Conservation (phyloP, 2,113 vertebrate genomes). For the Psilopsiagon aymara region DNA sequence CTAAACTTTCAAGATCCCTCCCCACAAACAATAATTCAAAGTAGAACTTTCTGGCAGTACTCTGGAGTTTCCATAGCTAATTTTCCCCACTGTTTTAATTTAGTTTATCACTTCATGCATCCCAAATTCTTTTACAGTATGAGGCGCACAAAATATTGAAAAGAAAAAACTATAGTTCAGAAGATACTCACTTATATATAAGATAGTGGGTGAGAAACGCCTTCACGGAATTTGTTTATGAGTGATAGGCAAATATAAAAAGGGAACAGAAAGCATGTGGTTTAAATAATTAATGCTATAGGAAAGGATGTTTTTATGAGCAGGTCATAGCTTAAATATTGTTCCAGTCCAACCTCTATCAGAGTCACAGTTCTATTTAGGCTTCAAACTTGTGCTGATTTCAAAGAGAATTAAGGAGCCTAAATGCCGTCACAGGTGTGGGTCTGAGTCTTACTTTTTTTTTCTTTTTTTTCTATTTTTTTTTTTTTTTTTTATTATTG, state of each 20-base stretch:
- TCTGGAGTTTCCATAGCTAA: neutral
- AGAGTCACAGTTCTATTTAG: neutral
- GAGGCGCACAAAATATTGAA: neutral
- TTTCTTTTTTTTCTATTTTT: neutral
- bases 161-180: neutral
- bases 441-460: neutral
- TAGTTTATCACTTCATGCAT: neutral
- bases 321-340: neutral
- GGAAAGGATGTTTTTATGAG: neutral
- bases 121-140: neutral
- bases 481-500: neutral
- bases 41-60: neutral
- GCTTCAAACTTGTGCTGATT: neutral
- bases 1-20: neutral
- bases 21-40: neutral
- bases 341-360: slow-evolving; percentile 2
- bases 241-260: neutral
- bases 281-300: neutral
- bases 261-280: neutral
- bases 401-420: neutral
- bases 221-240: neutral
- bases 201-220: neutral
- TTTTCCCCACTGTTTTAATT: neutral
- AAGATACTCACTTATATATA: neutral
- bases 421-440: neutral